These are phyloP conservation scores for Hydropsyche tenuis DNA, from an alignment of 1,140 invertebrate species.

Conservation along the genomic window DNA sequence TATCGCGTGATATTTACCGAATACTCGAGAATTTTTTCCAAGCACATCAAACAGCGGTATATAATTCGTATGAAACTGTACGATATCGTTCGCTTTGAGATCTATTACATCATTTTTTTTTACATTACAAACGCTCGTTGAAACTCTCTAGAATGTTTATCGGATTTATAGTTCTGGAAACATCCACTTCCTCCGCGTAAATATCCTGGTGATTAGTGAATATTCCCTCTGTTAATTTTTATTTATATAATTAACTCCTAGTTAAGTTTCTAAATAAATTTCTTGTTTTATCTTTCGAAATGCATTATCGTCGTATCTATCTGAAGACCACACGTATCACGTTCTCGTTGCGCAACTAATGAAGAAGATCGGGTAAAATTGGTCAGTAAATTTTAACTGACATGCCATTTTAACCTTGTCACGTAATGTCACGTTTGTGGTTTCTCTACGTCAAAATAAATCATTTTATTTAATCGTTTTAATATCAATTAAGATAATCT, in stretches of 20 bases:
- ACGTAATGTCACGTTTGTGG: constrained; percentile 43
- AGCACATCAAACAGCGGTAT: neutral
- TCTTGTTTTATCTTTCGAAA: neutral
- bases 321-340: constrained; percentile 39
- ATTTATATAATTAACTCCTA: no score
- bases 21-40: neutral
- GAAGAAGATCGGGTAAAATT: constrained; percentile 8
- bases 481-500: constrained; percentile 16
- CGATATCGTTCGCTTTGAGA: no score
- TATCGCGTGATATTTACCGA: constrained; percentile 19
- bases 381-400: constrained; percentile 28
- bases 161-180: no score
- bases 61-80: neutral
- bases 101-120: no score
- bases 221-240: no score
- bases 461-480: no score
- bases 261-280: neutral
- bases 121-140: no score
- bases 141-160: no score
- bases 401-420: constrained; percentile 41
- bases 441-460: constrained; percentile 28
- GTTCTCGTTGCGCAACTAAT: constrained; percentile 29
- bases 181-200: no score
- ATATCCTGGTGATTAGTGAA: no score
- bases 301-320: neutral